Percentiles rank a stretch among this genome's conserved stretches.
Evolutionary conservation across 1,140 invertebrate genomes (phyloP).

Genomic region (Lordiphosa collinella): DNA sequence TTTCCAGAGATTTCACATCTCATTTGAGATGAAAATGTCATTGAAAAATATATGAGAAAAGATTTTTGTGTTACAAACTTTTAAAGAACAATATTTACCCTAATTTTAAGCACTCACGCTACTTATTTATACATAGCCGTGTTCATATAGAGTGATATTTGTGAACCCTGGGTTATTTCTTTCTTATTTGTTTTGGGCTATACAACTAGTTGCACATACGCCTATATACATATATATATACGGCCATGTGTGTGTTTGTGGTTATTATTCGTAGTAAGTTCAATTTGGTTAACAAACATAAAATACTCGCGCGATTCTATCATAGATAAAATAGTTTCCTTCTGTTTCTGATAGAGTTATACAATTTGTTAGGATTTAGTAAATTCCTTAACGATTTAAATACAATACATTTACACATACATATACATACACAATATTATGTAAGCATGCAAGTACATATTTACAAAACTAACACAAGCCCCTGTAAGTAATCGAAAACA

Average conservation of each 20-base stretch:
- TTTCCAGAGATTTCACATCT: too few species aligned
- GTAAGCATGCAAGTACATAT: conserved; percentile 36
- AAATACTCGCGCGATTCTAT: conserved; percentile 15
- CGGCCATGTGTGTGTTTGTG: neutral
- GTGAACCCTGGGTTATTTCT: too few species aligned
- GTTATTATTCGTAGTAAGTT: conserved; percentile 17
- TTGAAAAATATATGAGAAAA: too few species aligned
- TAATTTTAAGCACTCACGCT: too few species aligned
- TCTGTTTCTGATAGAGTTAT: conserved; percentile 25
- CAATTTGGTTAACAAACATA: conserved; percentile 16
- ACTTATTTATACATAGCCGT: too few species aligned
- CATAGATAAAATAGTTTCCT: conserved; percentile 71
- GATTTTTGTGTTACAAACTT: too few species aligned
- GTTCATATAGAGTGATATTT: too few species aligned
- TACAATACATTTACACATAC: conserved; percentile 20
- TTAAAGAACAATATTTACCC: too few species aligned
- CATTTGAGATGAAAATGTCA: too few species aligned
- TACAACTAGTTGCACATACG: conserved; percentile 8
- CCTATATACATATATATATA: conserved; percentile 5
- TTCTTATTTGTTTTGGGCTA: too few species aligned
- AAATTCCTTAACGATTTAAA: conserved; percentile 23
- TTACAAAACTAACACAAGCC: conserved; percentile 72
- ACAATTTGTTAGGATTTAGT: conserved; percentile 24
- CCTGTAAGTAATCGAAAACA: conserved; percentile 65
- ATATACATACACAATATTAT: conserved; percentile 35